phyloP scores from a whole-genome alignment of 2,797 vertebrate species.

The Uromys caudimaculatus region DNA sequence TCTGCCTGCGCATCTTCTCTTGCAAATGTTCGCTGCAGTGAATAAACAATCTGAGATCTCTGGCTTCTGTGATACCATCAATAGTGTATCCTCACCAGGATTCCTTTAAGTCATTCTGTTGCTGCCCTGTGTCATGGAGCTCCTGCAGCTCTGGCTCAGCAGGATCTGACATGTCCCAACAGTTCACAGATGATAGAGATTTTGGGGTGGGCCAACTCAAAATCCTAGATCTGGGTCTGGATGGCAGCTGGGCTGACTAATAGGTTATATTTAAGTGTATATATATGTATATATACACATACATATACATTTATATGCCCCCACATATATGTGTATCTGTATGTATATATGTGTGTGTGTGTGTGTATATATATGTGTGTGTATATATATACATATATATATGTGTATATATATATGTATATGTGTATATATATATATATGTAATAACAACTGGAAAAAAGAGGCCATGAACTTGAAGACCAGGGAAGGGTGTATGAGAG shows the following conservation, averaged over 20 bases:
- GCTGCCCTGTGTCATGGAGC: not conserved
- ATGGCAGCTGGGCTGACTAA: not conserved
- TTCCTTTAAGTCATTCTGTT: not conserved
- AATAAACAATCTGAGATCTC: not conserved
- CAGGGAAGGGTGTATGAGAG: not conserved
- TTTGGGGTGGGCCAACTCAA: not conserved
- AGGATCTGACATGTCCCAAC: not conserved
- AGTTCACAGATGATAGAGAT: not conserved
- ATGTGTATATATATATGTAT: too few relatives aligned
- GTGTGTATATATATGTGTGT: too few relatives aligned
- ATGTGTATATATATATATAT: not conserved
- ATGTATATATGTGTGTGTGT: too few relatives aligned
- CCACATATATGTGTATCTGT: too few relatives aligned
- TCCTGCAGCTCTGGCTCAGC: not conserved
- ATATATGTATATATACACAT: too few relatives aligned
- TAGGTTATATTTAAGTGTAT: not conserved
- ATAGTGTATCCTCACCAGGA: not conserved
- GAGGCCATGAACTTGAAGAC: not conserved
- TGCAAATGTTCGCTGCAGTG: not conserved
- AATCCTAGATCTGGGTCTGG: not conserved
- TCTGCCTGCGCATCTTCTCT: not conserved
- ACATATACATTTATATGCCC: too few relatives aligned
- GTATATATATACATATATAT: not conserved
- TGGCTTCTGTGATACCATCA: not conserved
- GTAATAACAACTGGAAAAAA: not conserved